phyloP scores from a whole-genome alignment of 92 coral and sea anemone genomes.

The Isaurus tuberculatus region DNA sequence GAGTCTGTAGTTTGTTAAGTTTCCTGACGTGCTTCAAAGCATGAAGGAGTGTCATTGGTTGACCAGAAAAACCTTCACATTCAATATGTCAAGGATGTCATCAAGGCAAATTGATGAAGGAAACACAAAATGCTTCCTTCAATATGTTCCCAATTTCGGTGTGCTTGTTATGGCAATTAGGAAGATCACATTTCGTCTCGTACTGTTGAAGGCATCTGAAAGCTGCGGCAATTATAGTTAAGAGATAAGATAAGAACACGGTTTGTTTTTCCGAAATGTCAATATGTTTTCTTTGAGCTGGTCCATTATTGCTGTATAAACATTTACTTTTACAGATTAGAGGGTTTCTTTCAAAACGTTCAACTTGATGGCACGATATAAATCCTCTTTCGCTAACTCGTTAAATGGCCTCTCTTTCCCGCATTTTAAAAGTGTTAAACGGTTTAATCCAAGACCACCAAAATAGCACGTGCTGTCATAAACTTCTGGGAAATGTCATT shows the following conservation, averaged over 20 bases:
- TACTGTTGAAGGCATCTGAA: conserved; percentile 69
- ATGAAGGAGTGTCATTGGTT: conserved; percentile 68
- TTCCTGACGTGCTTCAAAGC: conserved; percentile 35
- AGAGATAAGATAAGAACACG: conserved; percentile 94
- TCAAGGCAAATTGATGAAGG: conserved; percentile 85
- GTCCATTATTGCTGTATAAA: conserved; percentile 47
- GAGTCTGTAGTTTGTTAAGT: conserved; percentile 44
- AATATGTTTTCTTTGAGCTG: conserved; percentile 55
- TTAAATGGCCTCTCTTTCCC: conserved; percentile 29
- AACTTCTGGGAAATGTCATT: conserved; percentile 34
- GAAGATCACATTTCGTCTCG: conserved; percentile 93
- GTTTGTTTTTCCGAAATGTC: conserved; percentile 71
- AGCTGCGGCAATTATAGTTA: conserved; percentile 81
- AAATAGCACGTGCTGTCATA: conserved; percentile 17
- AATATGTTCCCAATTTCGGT: conserved; percentile 67
- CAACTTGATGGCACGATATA: conserved; percentile 3
- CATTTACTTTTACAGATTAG: conserved; percentile 53
- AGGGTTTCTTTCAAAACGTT: conserved; percentile 15
- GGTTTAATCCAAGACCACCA: conserved; percentile 34
- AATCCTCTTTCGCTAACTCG: conserved; percentile 46
- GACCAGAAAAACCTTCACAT: conserved; percentile 50
- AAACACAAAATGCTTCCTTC: conserved; percentile 69
- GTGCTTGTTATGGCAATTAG: conserved; percentile 81
- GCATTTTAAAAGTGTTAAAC: conserved; percentile 48
- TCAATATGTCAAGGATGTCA: conserved; percentile 64